Base-by-base conservation (phyloP, 2,797 vertebrate genomes). In the Notolabrus celidotus region DNA sequence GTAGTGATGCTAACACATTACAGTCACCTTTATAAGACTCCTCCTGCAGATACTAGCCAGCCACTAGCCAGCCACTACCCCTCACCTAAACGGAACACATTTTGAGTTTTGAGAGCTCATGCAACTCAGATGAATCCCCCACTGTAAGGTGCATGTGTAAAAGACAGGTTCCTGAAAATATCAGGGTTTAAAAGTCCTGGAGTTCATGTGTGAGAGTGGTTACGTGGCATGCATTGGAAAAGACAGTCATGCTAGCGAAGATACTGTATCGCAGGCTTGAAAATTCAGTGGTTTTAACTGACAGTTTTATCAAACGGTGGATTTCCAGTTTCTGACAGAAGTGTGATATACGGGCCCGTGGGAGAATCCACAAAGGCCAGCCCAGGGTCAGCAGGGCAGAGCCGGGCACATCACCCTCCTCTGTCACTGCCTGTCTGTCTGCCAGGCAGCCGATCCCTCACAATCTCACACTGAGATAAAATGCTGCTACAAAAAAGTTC, bases 281-380 rank as follows among this genome's bases (percentile, higher is more conserved):
- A n/a, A 23, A 23, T 46, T 52, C 23, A 17, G 14, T 25, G 12
- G 6, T 20, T 31, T 51, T 11, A 42, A 11, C 49, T 17, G n/a
- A 15, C 38, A n/a, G 20, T 29, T 61, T 57, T 66, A 50, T 77
- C 41, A 76, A 41, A 49, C 5, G 14, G 23, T 60, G 25, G 4
- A 63, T 61, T 49, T 52, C 23, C 22, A 71, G 27, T 60, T 62
- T 47, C 51, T 57, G 56, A 63, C 19, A 25, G 16, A 50, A 56
- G 25, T 54, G 36, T 50, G 45, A 61, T 49, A 20, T 15, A 34
- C 42, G 14, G 61, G 63, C 80, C 74, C 72, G 71, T 92, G 90
- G 81, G 88, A 92, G 83, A 88, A 72, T 86, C 59, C 29, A 19
- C 47, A 74, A 38, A 75, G 82, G 71, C 67, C 74, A 27, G 41